Percentiles rank a stretch among this genome's conserved stretches.
These are phyloP conservation scores for Petrocephalus schoutedeni DNA, from an alignment of 2,797 vertebrate species.

Conservation along the genomic window DNA sequence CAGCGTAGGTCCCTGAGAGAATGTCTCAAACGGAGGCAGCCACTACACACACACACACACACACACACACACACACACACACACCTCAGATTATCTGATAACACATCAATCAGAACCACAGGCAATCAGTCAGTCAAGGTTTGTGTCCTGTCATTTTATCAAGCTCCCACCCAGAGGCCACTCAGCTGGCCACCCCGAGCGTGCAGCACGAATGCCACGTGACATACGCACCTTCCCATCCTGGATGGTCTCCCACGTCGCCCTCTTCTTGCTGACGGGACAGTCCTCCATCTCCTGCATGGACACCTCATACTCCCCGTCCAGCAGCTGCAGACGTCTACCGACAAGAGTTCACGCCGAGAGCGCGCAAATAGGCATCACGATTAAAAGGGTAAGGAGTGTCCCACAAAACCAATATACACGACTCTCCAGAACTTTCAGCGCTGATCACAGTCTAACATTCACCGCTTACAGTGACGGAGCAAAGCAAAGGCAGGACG, in stretches of 20 bases:
- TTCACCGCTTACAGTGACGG: neutral
- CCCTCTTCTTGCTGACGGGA: conserved; percentile 95
- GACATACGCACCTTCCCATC: conserved; percentile 82
- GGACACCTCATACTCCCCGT: conserved; percentile 97
- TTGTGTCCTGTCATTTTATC: neutral
- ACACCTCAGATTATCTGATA: neutral
- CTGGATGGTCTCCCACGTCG: conserved; percentile 97
- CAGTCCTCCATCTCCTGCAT: conserved; percentile 99
- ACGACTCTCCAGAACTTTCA: neutral
- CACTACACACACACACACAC: conserved; percentile 59
- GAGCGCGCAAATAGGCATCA: neutral
- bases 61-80: neutral
- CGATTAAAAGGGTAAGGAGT: neutral
- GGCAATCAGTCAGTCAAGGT: neutral
- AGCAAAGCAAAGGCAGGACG: neutral
- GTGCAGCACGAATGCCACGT: neutral
- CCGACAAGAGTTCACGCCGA: neutral
- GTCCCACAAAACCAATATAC: neutral
- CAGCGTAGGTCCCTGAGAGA: conserved; percentile 99
- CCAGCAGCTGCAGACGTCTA: conserved; percentile 91
- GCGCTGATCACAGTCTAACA: neutral
- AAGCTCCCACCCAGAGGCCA: neutral
- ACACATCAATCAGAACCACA: neutral
- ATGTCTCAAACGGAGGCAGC: conserved; percentile 97
- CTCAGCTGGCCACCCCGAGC: neutral